A percentile compares a stretch with the other conserved stretches of the same genome.
Conservation (phyloP, 2,113 vertebrate genomes). For the Anser cygnoides region DNA sequence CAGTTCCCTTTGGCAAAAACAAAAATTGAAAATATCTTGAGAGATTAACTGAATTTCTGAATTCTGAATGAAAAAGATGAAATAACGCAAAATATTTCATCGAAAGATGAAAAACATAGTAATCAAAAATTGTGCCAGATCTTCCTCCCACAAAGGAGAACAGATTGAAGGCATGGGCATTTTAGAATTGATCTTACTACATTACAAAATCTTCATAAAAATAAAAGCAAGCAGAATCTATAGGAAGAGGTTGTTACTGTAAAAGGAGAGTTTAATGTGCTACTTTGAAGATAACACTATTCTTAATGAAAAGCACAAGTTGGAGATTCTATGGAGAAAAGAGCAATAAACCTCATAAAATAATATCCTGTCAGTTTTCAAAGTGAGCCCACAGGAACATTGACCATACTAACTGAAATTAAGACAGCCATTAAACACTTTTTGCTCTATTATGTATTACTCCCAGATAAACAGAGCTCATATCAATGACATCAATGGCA, state of each 20-base stretch:
- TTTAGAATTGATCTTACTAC: neutral
- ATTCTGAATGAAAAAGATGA: neutral
- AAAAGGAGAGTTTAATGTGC: neutral
- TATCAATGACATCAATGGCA: constrained; percentile 2
- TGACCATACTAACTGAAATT: constrained; percentile 37
- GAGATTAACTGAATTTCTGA: neutral
- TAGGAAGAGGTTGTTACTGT: neutral
- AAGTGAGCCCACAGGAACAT: neutral
- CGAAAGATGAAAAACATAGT: neutral
- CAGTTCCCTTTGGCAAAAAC: neutral
- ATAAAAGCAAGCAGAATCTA: neutral
- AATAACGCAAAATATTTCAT: neutral
- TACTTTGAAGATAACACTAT: constrained; percentile 9
- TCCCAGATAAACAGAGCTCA: constrained; percentile 41
- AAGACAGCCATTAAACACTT: neutral
- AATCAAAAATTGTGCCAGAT: neutral
- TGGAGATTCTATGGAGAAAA: neutral
- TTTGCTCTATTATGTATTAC: constrained; percentile 28
- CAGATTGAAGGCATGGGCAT: neutral
- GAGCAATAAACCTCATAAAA: neutral
- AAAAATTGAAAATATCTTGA: neutral
- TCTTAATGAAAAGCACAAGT: constrained; percentile 49
- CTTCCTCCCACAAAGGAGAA: neutral
- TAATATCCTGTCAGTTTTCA: neutral
- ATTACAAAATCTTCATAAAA: neutral